Evolutionary conservation across 2,113 vertebrate genomes (phyloP).

Genomic region (Eptesicus fuscus): DNA sequence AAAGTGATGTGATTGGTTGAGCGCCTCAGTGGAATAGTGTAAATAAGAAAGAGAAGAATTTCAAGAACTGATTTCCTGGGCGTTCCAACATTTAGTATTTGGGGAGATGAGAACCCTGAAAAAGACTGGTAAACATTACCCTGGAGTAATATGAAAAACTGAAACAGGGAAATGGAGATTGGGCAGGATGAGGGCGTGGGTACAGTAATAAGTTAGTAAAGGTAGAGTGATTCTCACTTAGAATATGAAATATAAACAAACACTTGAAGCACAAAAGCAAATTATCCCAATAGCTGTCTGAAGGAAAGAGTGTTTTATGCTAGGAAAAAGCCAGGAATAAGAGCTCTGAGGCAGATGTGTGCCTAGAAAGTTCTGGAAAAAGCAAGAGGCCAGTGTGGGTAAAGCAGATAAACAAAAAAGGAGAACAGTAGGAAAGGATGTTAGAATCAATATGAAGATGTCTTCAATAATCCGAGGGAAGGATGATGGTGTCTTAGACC

Average conservation of each 20-base stretch:
- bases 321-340: not conserved
- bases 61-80: not conserved
- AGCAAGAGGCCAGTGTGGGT: not conserved
- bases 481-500: not conserved
- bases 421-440: not conserved
- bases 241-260: not conserved
- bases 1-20: not conserved
- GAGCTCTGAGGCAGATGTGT: not conserved
- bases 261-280: not conserved
- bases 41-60: not conserved
- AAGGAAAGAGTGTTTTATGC: not conserved
- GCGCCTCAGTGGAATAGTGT: not conserved
- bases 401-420: not conserved
- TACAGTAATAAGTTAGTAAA: not conserved
- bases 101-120: not conserved
- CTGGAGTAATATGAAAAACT: not conserved
- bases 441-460: not conserved
- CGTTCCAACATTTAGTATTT: not conserved
- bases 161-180: not conserved
- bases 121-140: accelerated
- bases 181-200: not conserved
- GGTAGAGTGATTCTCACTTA: not conserved
- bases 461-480: not conserved
- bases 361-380: not conserved
- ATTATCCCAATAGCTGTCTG: accelerated